Evolutionary conservation across 2,113 vertebrate genomes (phyloP), one percentile per base, ranked within the genome.

Genomic region (Burhinus oedicnemus): DNA sequence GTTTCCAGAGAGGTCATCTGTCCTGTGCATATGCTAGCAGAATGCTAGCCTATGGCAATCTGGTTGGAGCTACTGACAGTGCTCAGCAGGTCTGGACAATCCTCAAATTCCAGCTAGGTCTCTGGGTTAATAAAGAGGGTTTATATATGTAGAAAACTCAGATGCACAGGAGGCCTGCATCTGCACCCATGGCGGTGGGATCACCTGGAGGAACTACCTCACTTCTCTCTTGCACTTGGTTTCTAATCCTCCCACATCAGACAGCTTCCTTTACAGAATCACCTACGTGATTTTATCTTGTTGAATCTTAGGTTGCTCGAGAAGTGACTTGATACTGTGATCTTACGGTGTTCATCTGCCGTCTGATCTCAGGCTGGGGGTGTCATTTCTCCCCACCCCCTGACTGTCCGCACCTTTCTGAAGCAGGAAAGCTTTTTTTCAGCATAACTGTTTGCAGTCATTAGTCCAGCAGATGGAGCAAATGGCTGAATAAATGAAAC

Each of bases 401-500:
- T 0, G 0, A 14, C 74, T 64, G 6, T 15, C 76, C 15, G 1
- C 36, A 51, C 12, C 38, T 57, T 61, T 68, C 14, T 25, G 15
- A 14, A 85, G 64, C 40, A 29, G 34, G 64, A 12, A 40, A 11
- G 17, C n/a, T 60, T 69, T 77, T 54, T 79, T 90, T 44, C 66
- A 57, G 60, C 34, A 1, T 38, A 34, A 47, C 44, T 58, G 9
- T 62, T 52, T 93, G 45, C 44, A 91, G 78, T 58, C 42, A 12
- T 83, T 80, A 90, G 82, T 94, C 96, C 97, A 97, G 91, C 84
- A 96, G 97, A 78, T 97, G 97, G 97, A 97, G 95, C 96, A 97
- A 97, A 95, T 94, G 68, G 89, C 82, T 83, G 95, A 80, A 30
- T 62, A 74, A 95, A 81, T 8, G 79, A 76, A 84, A 60, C 47